These are phyloP conservation scores for Valencia hispanica DNA, from an alignment of 2,797 vertebrate genomes.

Conservation along the genomic window DNA sequence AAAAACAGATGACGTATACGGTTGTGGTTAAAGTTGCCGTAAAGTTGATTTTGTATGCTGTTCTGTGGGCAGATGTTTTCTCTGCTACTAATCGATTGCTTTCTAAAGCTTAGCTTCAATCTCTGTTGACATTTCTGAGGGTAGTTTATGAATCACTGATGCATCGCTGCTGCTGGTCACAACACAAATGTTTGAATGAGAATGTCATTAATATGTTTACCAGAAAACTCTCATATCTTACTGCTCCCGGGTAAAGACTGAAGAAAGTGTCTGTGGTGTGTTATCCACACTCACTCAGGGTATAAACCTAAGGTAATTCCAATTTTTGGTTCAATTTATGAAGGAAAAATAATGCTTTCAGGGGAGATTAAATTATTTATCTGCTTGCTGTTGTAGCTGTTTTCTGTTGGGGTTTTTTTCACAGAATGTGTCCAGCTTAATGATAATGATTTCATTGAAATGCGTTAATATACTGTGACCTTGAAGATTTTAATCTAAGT, in stretches of 20 bases:
- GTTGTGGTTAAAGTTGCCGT: slow-evolving; percentile 23
- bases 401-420: neutral
- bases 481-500: slow-evolving; percentile 3
- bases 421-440: neutral
- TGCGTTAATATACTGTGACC: neutral
- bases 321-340: too few relatives aligned
- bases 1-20: slow-evolving; percentile 3
- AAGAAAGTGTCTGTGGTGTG: neutral
- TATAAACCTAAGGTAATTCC: neutral
- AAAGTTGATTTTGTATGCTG: slow-evolving; percentile 35
- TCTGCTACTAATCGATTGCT: slow-evolving; percentile 32
- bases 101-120: slow-evolving; percentile 36
- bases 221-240: slow-evolving; percentile 11
- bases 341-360: too few relatives aligned
- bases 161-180: slow-evolving; percentile 19
- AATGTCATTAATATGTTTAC: slow-evolving; percentile 19
- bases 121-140: slow-evolving; percentile 16
- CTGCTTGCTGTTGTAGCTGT: neutral
- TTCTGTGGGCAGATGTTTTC: slow-evolving; percentile 7
- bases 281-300: neutral
- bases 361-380: neutral
- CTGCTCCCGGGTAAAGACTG: slow-evolving; percentile 10
- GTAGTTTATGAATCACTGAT: slow-evolving; percentile 45
- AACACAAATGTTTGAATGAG: slow-evolving; percentile 24
- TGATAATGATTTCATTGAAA: neutral